A percentile compares a stretch with the other conserved stretches of the same genome.
phyloP scores from a whole-genome alignment of 2,888 invertebrate genomes.

The Lucinisca nassula region DNA sequence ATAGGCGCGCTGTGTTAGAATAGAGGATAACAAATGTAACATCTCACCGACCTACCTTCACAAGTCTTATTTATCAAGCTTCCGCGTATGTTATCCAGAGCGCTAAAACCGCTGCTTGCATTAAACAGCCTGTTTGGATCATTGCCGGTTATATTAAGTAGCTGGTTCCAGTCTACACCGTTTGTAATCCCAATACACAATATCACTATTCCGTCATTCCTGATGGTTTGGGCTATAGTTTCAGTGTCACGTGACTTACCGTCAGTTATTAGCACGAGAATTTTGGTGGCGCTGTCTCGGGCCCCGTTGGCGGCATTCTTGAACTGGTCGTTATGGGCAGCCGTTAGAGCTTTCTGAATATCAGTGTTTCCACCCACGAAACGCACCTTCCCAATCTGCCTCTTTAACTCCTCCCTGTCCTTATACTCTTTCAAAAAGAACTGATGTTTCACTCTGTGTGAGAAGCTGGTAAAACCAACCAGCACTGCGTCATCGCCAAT shows the following conservation, averaged over 20 bases:
- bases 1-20: no score
- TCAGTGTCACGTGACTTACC: slow-evolving; percentile 31
- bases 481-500: not conserved
- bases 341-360: slow-evolving; percentile 54
- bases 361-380: slow-evolving; percentile 60
- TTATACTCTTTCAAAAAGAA: not conserved
- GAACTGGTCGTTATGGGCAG: slow-evolving; percentile 48
- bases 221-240: not conserved
- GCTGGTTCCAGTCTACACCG: not conserved
- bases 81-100: no score
- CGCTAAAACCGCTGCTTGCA: no score
- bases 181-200: not conserved
- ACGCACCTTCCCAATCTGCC: slow-evolving; percentile 24
- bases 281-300: slow-evolving; percentile 27
- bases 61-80: no score
- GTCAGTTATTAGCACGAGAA: slow-evolving; percentile 61
- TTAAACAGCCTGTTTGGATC: not conserved
- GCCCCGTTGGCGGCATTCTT: slow-evolving; percentile 28
- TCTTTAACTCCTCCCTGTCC: slow-evolving; percentile 24
- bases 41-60: no score
- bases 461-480: not conserved
- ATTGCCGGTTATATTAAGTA: not conserved
- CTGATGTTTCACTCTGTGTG: not conserved
- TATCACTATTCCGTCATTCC: not conserved
- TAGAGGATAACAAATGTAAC: no score